Conservation (phyloP, 2,888 invertebrate genomes). For the Glyphotaelius pellucidus region DNA sequence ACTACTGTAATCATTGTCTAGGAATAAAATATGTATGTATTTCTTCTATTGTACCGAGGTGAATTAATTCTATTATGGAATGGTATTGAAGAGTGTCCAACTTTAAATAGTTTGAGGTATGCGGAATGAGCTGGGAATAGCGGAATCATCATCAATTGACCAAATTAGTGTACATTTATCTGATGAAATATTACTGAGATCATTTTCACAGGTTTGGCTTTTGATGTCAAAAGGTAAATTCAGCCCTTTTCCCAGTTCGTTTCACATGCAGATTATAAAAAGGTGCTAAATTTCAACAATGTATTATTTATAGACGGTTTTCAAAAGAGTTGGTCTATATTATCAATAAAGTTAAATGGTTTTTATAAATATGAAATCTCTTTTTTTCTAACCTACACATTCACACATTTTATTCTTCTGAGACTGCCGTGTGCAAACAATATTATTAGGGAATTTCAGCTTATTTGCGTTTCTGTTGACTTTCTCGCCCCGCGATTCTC, state of each 20-base stretch:
- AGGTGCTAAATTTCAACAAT: slow-evolving; percentile 37
- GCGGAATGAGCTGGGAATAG: slow-evolving; percentile 17
- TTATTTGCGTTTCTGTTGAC: too few relatives aligned
- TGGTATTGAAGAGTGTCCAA: slow-evolving; percentile 28
- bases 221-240: neutral
- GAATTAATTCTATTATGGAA: slow-evolving; percentile 10
- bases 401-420: too few relatives aligned
- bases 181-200: too few relatives aligned
- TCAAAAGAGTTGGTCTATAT: slow-evolving; percentile 35
- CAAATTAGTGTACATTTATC: too few relatives aligned
- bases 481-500: too few relatives aligned
- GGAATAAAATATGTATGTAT: neutral
- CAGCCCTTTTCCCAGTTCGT: neutral
- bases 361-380: neutral
- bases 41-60: neutral
- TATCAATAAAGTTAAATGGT: slow-evolving; percentile 34
- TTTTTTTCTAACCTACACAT: neutral
- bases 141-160: too few relatives aligned
- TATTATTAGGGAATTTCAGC: too few relatives aligned
- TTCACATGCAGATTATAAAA: slow-evolving; percentile 30
- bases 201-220: too few relatives aligned
- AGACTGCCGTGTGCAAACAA: too few relatives aligned
- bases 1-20: neutral
- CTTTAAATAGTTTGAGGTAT: slow-evolving; percentile 36
- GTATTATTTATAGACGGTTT: slow-evolving; percentile 30